A percentile compares a stretch with the other conserved stretches of the same genome.
Conservation (phyloP, 1,140 invertebrate species). For the Goniozus legneri region DNA sequence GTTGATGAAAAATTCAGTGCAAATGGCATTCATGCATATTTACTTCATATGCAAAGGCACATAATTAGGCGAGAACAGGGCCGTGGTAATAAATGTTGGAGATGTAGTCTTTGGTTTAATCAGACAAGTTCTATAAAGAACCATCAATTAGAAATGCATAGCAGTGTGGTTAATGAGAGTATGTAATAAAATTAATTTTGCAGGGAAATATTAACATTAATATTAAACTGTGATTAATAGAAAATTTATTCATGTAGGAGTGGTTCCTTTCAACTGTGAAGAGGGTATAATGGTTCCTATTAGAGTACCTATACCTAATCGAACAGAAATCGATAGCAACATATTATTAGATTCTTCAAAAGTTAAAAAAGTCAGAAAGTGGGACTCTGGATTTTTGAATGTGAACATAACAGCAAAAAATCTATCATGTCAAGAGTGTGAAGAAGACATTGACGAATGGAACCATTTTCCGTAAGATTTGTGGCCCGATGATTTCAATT, state of each 20-base stretch:
- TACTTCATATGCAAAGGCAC: conserved; percentile 51
- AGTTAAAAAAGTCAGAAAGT: conserved; percentile 39
- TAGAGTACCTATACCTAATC: too few species aligned
- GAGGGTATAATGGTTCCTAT: conserved; percentile 47
- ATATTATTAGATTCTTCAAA: conserved; percentile 26
- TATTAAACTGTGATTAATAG: too few species aligned
- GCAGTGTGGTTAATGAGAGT: conserved; percentile 27
- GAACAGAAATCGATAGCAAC: too few species aligned
- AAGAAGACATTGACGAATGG: conserved; percentile 60
- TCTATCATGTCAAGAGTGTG: conserved; percentile 66
- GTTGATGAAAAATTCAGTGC: conserved; percentile 33
- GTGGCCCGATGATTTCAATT: too few species aligned
- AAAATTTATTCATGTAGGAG: too few species aligned
- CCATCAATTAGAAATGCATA: conserved; percentile 46
- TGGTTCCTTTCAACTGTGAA: conserved; percentile 39
- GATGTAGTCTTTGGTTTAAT: conserved; percentile 70
- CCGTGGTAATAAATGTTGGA: conserved; percentile 61
- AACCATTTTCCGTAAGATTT: conserved; percentile 70
- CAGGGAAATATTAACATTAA: background rate
- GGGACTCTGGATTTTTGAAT: conserved; percentile 38
- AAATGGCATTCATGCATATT: conserved; percentile 41
- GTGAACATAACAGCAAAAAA: conserved; percentile 30
- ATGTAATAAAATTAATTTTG: conserved; percentile 11
- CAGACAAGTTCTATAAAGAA: conserved; percentile 58
- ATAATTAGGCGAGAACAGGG: conserved; percentile 54